These are phyloP conservation scores for Drosophila phalerata DNA, from an alignment of 2,888 invertebrate species.

Conservation along the genomic window DNA sequence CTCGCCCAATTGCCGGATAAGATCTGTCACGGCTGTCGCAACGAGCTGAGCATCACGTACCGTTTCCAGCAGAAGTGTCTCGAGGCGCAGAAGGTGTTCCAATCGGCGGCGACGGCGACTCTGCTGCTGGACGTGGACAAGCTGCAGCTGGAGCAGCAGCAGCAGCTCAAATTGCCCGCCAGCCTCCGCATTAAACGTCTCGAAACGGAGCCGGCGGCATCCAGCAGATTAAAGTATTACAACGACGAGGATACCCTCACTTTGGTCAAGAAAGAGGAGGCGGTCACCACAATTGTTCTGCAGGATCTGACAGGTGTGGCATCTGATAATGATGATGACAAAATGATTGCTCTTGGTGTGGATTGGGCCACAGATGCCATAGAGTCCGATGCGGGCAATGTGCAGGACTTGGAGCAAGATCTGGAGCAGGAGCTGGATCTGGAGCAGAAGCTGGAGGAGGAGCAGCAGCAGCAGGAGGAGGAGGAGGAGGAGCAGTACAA, in stretches of 20 bases:
- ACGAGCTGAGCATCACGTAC: constrained; percentile 82
- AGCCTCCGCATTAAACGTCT: constrained; percentile 74
- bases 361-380: constrained; percentile 40
- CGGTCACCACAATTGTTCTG: constrained; percentile 16
- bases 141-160: constrained; percentile 55
- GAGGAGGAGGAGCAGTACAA: constrained; percentile 34
- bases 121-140: constrained; percentile 49
- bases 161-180: constrained; percentile 73
- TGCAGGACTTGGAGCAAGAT: constrained; percentile 20
- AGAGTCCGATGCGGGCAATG: constrained; percentile 9
- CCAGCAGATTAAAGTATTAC: constrained; percentile 37
- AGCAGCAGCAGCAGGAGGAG: constrained; percentile 25
- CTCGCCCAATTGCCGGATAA: constrained; percentile 81
- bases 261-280: constrained; percentile 19
- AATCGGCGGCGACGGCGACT: constrained; percentile 49
- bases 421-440: constrained; percentile 26
- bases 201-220: constrained; percentile 33
- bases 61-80: constrained; percentile 84
- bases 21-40: constrained; percentile 81
- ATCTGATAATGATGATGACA: constrained; percentile 45
- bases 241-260: constrained; percentile 9
- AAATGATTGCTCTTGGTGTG: constrained; percentile 37
- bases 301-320: constrained; percentile 27
- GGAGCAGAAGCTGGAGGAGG: constrained; percentile 29
- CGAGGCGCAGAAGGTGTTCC: constrained; percentile 82